Evolutionary conservation across 2,888 invertebrate species (phyloP).

Genomic region (Tipula unca): DNA sequence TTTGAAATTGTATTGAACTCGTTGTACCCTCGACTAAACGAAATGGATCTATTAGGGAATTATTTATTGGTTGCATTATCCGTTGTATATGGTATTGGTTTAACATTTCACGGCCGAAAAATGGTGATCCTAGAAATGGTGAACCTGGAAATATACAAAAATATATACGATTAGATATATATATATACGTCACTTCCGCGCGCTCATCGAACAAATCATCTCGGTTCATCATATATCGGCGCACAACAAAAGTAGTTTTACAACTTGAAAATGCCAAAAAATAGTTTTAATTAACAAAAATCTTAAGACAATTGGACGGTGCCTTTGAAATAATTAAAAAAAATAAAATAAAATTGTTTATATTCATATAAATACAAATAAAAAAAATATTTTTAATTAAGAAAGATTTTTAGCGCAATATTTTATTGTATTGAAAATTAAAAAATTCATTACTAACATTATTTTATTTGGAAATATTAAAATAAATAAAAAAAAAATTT

Average conservation of each 20-base stretch:
- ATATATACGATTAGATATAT: neutral
- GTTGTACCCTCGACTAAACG: neutral
- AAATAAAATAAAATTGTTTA: neutral
- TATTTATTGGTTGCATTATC: conserved; percentile 8
- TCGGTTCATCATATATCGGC: neutral
- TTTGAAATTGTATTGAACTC: conserved; percentile 14
- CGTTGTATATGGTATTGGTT: conserved; percentile 15
- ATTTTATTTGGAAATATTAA: conserved; percentile 2
- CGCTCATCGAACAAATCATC: neutral
- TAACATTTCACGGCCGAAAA: neutral
- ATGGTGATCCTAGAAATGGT: neutral
- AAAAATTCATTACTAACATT: neutral
- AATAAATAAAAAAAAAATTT: neutral
- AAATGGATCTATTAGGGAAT: conserved; percentile 9
- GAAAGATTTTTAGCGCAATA: neutral
- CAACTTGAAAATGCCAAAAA: conserved; percentile 9
- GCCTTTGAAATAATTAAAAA: neutral
- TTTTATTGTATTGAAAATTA: neutral
- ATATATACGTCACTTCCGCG: neutral
- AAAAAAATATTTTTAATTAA: conserved; percentile 3
- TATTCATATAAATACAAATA: too few relatives aligned
- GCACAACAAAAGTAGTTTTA: conserved; percentile 3
- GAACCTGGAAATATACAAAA: neutral
- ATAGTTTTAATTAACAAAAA: neutral
- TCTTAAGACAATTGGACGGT: neutral